A percentile compares a stretch with the other conserved stretches of the same genome.
These are phyloP conservation scores for Nymphalis urticae DNA, from an alignment of 2,888 invertebrate genomes.

Conservation along the genomic window DNA sequence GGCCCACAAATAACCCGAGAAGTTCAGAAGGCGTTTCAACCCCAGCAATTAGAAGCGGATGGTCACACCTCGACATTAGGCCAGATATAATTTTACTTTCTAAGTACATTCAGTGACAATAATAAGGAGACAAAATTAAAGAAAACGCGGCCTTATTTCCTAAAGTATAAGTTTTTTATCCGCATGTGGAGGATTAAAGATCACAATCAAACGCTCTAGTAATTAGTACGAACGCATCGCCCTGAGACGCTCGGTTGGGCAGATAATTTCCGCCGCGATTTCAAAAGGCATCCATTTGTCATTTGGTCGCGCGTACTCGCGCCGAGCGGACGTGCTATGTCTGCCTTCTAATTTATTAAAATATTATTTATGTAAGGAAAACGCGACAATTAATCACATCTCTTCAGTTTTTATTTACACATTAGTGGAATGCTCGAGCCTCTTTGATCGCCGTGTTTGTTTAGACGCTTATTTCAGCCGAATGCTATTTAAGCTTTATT, in stretches of 20 bases:
- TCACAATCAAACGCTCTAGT: conserved; percentile 79
- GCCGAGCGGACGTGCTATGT: conserved; percentile 69
- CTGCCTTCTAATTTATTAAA: conserved; percentile 78
- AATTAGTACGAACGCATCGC: conserved; percentile 76
- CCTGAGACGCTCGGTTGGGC: conserved; percentile 76
- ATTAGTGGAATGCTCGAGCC: conserved; percentile 61
- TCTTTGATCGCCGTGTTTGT: conserved; percentile 69
- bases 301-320: conserved; percentile 74
- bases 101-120: conserved; percentile 78
- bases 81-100: conserved; percentile 77
- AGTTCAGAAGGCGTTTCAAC: conserved; percentile 57
- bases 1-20: conserved; percentile 67
- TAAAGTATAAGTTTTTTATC: conserved; percentile 51
- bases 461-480: conserved; percentile 63
- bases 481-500: conserved; percentile 11
- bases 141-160: conserved; percentile 51
- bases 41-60: conserved; percentile 79
- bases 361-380: conserved; percentile 82
- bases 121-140: conserved; percentile 51
- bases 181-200: conserved; percentile 51
- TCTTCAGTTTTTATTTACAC: conserved; percentile 78
- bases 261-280: conserved; percentile 80
- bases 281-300: conserved; percentile 80
- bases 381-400: conserved; percentile 79
- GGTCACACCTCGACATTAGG: conserved; percentile 78